phyloP scores from a whole-genome alignment of 2,113 vertebrate species.

The Oophaga pumilio region DNA sequence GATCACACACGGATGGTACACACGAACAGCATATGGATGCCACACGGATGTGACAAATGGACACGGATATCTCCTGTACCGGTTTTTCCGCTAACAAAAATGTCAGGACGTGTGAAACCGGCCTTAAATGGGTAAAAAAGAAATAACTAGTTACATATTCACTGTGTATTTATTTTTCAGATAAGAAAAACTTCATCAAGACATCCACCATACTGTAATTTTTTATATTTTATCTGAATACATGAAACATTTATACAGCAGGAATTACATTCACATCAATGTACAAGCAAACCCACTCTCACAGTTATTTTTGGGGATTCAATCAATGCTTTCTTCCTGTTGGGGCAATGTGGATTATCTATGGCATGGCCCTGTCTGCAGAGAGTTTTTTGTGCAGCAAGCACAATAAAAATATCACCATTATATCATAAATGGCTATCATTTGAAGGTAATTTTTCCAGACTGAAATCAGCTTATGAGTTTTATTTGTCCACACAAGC shows the following conservation, averaged over 20 bases:
- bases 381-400: neutral
- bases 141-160: neutral
- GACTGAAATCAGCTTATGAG: too few species aligned
- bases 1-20: too few species aligned
- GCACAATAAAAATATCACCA: neutral
- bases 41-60: too few species aligned
- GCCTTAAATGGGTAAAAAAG: too few species aligned
- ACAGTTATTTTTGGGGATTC: neutral
- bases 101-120: too few species aligned
- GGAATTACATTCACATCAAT: neutral
- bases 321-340: neutral
- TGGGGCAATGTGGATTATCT: neutral
- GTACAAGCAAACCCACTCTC: neutral
- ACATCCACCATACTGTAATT: neutral
- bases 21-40: too few species aligned
- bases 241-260: slow-evolving; percentile 12
- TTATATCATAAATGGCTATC: neutral
- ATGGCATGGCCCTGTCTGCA: too few species aligned
- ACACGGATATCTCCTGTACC: too few species aligned
- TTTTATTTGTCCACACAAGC: neutral
- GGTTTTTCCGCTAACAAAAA: too few species aligned
- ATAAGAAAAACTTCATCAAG: too few species aligned
- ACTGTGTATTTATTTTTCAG: neutral
- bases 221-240: slow-evolving; percentile 20
- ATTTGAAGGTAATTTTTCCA: neutral